Evolutionary conservation across 2,888 invertebrate species (phyloP), one percentile per base, ranked within the genome.

Genomic region (Caprella mutica): DNA sequence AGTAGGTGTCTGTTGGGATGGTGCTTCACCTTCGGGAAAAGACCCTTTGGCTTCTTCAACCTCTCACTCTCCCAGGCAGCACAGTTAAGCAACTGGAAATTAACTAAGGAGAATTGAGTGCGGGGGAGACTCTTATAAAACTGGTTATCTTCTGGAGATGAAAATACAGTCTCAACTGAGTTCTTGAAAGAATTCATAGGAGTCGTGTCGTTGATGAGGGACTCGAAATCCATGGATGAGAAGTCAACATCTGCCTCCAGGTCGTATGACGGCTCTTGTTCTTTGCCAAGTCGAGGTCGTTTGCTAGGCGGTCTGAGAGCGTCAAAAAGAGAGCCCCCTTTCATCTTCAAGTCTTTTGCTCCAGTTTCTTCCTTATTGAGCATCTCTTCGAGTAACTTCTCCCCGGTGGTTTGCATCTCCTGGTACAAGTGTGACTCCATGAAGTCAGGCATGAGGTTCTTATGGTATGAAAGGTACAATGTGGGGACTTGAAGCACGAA

Each of bases 401-500:
- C 59, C 35, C 61, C 61, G 21, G 61, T 58, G 27, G 55, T 56
- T 14, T 55, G 44, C 35, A 55, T 48, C 38, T 61, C 61, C 5
- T 55, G 44, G 27, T 61, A 61, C 3, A 61, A 58, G 24, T 57
- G 55, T 3, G 58, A 61, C 38, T 61, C 39, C 23, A 61, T 40
- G 26, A 59, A 62, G 33, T 54, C 56, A 14, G 62, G 58, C 2
- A 56, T 48, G 24, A 56, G 62, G 27, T 56, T 53, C 12, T 40
- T 51, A 27, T 56, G 59, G 19, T 51, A 46, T 24, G 56, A 64
- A 2, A 64, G 33, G 40, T 64, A 64, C 14, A 58, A 57, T n/a
- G 44, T 24, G 14, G 64, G 64, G 23, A 64, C 42, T 38, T 64
- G 64, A 12, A 60, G 35, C 27, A 60, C 59, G 30, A 64, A 64